phyloP scores from a whole-genome alignment of 2,888 invertebrate species.

The Penaeus monodon region DNA sequence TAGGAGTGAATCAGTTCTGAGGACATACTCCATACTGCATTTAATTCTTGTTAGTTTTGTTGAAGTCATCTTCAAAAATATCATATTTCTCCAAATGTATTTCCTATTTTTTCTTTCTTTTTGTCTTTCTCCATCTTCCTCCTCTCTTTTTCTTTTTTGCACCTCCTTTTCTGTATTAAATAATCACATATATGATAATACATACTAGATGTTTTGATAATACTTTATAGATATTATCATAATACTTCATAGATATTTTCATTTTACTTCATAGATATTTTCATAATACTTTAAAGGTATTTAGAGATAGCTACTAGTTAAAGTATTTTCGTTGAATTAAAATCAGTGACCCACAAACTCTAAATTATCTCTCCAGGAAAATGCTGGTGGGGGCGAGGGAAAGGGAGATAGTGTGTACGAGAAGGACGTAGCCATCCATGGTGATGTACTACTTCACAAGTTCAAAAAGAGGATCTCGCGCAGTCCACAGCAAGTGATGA shows the following conservation, averaged over 20 bases:
- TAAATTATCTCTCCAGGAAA: constrained; percentile 22
- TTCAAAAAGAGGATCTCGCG: constrained; percentile 61
- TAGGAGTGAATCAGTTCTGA: background rate
- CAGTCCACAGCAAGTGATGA: constrained; percentile 61
- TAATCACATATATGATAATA: background rate
- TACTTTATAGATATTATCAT: too few relatives aligned
- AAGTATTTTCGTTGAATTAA: background rate
- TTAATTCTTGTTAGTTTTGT: background rate
- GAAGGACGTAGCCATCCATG: constrained; percentile 60
- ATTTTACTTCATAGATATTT: too few relatives aligned
- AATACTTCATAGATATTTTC: too few relatives aligned
- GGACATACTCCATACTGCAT: background rate
- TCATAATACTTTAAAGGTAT: too few relatives aligned
- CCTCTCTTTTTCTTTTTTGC: background rate
- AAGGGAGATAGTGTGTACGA: constrained; percentile 61
- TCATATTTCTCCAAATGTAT: too few relatives aligned
- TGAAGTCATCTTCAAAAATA: too few relatives aligned
- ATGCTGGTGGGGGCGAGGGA: constrained; percentile 30
- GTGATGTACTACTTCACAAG: constrained; percentile 63
- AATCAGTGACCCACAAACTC: too few relatives aligned
- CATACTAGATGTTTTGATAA: too few relatives aligned
- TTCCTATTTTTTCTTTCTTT: too few relatives aligned
- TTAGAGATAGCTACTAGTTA: too few relatives aligned
- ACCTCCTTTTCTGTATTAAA: background rate
- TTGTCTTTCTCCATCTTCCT: background rate